Conservation (phyloP, 2,797 vertebrate species). For the Cyclura pinguis region DNA sequence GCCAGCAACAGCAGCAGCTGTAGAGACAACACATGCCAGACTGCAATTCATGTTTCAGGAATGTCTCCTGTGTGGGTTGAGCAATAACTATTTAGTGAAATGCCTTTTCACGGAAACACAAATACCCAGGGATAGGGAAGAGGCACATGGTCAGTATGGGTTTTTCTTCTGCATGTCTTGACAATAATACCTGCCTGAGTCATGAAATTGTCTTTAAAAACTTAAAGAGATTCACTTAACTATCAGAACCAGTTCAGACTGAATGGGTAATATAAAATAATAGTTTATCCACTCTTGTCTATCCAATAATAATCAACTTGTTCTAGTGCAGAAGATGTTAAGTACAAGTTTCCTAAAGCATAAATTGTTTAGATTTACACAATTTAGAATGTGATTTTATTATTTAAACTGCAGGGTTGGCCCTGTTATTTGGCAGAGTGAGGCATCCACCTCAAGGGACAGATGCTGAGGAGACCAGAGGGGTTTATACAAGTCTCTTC, state of each 20-base stretch:
- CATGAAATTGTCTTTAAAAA: neutral
- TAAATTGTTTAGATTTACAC: neutral
- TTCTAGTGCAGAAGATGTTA: neutral
- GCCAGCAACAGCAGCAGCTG: slow-evolving; percentile 69
- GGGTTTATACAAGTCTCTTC: no score
- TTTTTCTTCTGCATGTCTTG: slow-evolving; percentile 63
- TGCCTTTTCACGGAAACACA: slow-evolving; percentile 68
- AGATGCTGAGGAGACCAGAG: no score
- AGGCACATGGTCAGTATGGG: slow-evolving; percentile 57
- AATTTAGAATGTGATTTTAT: neutral
- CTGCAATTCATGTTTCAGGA: slow-evolving; percentile 75
- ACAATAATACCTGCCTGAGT: slow-evolving; percentile 33
- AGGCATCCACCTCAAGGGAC: no score
- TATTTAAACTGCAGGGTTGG: no score
- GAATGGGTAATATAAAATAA: neutral
- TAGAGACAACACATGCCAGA: slow-evolving; percentile 67
- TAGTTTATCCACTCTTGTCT: neutral
- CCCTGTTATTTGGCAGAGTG: no score
- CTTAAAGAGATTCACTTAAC: neutral
- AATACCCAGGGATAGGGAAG: slow-evolving; percentile 61
- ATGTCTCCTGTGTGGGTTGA: slow-evolving; percentile 72
- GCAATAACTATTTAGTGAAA: slow-evolving; percentile 70
- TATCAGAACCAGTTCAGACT: neutral
- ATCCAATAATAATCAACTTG: neutral
- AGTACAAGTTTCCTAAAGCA: neutral